phyloP scores from a whole-genome alignment of 2,797 vertebrate genomes.

The Dicrostonyx torquatus region DNA sequence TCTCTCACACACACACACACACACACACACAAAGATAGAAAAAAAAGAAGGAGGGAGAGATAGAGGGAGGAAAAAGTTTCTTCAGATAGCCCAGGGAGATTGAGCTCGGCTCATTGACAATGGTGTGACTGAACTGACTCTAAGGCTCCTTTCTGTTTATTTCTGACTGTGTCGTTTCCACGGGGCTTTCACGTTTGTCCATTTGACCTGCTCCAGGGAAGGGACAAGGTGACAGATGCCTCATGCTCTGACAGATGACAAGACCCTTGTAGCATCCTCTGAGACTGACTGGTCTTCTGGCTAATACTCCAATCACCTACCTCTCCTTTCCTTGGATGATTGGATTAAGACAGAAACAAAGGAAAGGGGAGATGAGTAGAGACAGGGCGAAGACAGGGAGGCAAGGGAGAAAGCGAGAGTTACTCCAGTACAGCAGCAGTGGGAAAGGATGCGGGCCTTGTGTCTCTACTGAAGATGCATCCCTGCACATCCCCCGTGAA shows the following conservation, averaged over 20 bases:
- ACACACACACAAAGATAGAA: not conserved
- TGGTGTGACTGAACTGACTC: not conserved
- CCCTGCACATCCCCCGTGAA: not conserved
- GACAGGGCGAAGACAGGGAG: not conserved
- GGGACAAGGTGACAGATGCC: not conserved
- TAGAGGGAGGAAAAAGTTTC: not conserved
- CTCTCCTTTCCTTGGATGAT: not conserved
- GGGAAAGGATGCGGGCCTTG: not conserved
- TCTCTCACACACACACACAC: too few species aligned
- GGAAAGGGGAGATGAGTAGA: not conserved
- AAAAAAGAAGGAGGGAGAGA: too few species aligned
- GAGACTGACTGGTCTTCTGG: not conserved
- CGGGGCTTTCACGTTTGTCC: not conserved
- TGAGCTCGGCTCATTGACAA: not conserved
- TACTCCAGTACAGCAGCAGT: not conserved
- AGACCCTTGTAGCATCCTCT: fast-evolving
- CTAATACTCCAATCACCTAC: not conserved
- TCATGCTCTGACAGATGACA: not conserved
- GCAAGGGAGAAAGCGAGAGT: not conserved
- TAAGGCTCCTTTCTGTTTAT: not conserved
- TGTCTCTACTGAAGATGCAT: not conserved
- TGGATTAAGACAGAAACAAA: not conserved
- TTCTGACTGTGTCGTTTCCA: not conserved
- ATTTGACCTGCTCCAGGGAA: not conserved
- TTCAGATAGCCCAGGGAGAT: not conserved